Evolutionary conservation across 2,888 invertebrate species (phyloP).

Genomic region (Heliconius aoede): DNA sequence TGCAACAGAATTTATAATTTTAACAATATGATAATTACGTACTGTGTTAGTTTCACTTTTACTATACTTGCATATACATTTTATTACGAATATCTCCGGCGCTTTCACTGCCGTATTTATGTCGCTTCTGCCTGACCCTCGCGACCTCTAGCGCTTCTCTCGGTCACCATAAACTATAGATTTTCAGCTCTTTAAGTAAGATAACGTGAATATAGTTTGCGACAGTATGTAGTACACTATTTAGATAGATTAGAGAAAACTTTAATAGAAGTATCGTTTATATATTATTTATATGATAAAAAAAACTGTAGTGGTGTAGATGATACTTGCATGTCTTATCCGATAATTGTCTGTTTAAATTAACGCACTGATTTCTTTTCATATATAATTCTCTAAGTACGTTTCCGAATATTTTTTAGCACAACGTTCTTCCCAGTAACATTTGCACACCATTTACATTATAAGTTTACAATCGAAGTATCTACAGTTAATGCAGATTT

Average conservation of each 20-base stretch:
- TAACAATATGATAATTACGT: background rate
- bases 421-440: background rate
- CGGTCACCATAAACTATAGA: background rate
- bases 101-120: slow-evolving; percentile 35
- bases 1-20: slow-evolving; percentile 1
- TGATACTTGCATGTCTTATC: too few relatives aligned
- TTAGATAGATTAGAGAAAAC: too few relatives aligned
- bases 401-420: background rate
- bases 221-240: background rate
- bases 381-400: too few relatives aligned
- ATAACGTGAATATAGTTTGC: background rate
- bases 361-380: too few relatives aligned
- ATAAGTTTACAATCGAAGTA: background rate
- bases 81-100: slow-evolving; percentile 17
- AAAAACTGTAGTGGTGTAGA: too few relatives aligned
- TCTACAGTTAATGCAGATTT: background rate
- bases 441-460: background rate
- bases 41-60: slow-evolving; percentile 10
- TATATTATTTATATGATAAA: too few relatives aligned
- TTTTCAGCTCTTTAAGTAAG: background rate
- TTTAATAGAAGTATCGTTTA: too few relatives aligned
- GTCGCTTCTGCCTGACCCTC: slow-evolving; percentile 36
- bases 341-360: too few relatives aligned
- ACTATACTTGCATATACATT: background rate
- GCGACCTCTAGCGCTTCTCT: background rate